phyloP scores from a whole-genome alignment of 2,113 vertebrate genomes.

The Murina feae region DNA sequence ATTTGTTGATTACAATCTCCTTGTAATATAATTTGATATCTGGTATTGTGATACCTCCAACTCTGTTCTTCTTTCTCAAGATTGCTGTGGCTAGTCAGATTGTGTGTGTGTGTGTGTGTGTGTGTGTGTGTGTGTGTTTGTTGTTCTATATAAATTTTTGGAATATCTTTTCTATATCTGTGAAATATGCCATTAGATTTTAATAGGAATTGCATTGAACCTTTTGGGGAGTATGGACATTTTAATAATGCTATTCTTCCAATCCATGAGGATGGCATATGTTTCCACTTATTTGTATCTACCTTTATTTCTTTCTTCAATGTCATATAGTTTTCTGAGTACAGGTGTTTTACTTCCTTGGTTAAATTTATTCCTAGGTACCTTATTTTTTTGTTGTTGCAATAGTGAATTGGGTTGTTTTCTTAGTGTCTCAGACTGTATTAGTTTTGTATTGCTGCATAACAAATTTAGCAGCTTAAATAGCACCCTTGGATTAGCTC shows the following conservation, averaged over 20 bases:
- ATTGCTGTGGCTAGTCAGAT: background rate
- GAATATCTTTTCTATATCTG: background rate
- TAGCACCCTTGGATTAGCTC: background rate
- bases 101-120: too few relatives aligned
- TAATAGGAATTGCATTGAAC: background rate
- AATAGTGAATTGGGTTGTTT: background rate
- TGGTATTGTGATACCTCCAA: background rate
- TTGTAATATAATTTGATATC: background rate
- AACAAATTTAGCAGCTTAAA: background rate
- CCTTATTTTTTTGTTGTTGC: background rate
- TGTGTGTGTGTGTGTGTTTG: too few relatives aligned
- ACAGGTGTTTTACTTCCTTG: background rate
- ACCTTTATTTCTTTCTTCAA: background rate
- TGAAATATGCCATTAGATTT: background rate
- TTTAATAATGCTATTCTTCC: background rate
- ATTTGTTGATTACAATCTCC: background rate
- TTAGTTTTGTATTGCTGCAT: background rate
- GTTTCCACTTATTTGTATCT: background rate
- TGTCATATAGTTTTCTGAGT: background rate
- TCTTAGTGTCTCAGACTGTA: background rate
- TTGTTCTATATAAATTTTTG: background rate
- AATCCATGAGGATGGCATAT: background rate
- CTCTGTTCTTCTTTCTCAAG: background rate
- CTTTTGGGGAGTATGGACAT: background rate
- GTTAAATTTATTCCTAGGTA: background rate